phyloP scores from a whole-genome alignment of 1,140 invertebrate genomes.

The Telenomus remus region DNA sequence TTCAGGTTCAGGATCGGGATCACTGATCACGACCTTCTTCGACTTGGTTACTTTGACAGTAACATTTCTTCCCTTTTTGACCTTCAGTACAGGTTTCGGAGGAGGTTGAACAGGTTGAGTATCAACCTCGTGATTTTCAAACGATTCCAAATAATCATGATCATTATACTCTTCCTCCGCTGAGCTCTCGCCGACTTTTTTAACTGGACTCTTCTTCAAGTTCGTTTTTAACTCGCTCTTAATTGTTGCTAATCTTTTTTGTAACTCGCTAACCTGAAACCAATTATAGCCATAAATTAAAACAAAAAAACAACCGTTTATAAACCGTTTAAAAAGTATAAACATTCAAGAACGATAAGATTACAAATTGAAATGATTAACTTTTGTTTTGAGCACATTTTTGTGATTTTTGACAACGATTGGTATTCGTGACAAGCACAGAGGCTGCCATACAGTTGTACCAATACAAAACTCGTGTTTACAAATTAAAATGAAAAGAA shows the following conservation, averaged over 20 bases:
- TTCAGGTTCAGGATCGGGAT: slow-evolving; percentile 2
- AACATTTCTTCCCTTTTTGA: background rate
- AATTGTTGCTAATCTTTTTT: slow-evolving; percentile 74
- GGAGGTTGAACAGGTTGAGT: background rate
- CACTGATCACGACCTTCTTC: background rate
- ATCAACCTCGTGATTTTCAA: slow-evolving; percentile 54
- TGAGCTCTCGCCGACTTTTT: slow-evolving; percentile 44
- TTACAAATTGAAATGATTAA: too few species aligned
- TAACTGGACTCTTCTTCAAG: slow-evolving; percentile 72
- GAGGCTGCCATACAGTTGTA: too few species aligned
- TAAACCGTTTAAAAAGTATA: too few species aligned
- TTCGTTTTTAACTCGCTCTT: slow-evolving; percentile 72
- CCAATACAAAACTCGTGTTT: too few species aligned
- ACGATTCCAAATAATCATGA: slow-evolving; percentile 71
- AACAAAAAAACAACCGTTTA: background rate
- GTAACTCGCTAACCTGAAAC: slow-evolving; percentile 77
- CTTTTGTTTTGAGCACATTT: too few species aligned
- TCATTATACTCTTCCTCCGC: slow-evolving; percentile 69
- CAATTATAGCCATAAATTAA: slow-evolving; percentile 22
- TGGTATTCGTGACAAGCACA: too few species aligned
- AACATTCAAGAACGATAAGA: too few species aligned
- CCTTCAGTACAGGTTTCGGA: background rate
- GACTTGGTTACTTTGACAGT: too few species aligned
- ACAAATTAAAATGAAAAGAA: too few species aligned
- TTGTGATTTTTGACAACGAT: too few species aligned